Evolutionary conservation across 2,797 vertebrate species (phyloP).

Genomic region (Lindbergichthys nudifrons): DNA sequence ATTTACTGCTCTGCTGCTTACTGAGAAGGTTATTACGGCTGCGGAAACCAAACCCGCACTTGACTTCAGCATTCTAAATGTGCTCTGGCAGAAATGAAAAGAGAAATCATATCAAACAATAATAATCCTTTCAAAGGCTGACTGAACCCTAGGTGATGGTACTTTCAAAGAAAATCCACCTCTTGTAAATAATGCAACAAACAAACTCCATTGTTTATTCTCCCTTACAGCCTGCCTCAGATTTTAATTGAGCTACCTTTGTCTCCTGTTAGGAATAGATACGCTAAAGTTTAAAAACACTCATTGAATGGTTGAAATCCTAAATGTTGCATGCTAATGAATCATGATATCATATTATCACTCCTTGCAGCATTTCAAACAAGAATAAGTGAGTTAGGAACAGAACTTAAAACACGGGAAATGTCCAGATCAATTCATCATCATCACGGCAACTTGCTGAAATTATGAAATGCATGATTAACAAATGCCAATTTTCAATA

Average conservation of each 20-base stretch:
- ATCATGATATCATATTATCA: background rate
- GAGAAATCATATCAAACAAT: background rate
- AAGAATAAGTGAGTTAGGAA: background rate
- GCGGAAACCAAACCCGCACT: slow-evolving; percentile 11
- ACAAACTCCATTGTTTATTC: background rate
- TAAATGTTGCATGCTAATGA: background rate
- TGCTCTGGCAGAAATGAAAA: slow-evolving; percentile 2
- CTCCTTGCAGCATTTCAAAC: background rate
- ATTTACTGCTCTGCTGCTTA: background rate
- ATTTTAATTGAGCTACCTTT: background rate
- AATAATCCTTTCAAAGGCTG: slow-evolving; percentile 12
- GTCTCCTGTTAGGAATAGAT: background rate
- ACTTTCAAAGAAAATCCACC: background rate
- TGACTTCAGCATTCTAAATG: background rate
- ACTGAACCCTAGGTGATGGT: background rate
- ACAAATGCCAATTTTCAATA: too few species aligned
- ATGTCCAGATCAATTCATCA: background rate
- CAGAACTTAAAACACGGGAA: background rate
- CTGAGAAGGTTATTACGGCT: background rate
- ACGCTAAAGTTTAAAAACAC: background rate
- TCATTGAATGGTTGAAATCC: background rate
- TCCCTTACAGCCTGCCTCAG: background rate
- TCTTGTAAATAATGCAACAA: slow-evolving; percentile 12
- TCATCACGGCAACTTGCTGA: background rate
- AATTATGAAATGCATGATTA: too few species aligned